Evolutionary conservation across 2,113 vertebrate species (phyloP).

Genomic region (Pachycephala philippinensis): DNA sequence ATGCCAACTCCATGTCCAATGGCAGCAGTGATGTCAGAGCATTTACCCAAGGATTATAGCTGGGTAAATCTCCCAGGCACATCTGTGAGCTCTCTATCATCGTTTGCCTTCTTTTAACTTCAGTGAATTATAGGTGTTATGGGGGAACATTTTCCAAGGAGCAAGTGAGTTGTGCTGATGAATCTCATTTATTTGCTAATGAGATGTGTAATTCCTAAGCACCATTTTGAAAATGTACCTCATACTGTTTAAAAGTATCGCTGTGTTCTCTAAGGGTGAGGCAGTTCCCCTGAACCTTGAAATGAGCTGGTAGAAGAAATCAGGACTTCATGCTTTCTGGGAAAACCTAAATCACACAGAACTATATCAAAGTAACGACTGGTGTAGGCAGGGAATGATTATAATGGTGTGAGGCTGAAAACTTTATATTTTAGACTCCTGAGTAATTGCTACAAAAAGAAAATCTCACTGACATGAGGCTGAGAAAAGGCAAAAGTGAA

Average conservation of each 20-base stretch:
- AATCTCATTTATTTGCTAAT: constrained; percentile 43
- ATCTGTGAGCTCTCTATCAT: background rate
- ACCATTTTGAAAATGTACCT: constrained; percentile 10
- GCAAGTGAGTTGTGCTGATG: background rate
- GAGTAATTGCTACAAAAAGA: background rate
- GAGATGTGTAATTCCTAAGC: constrained; percentile 18
- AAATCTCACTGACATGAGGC: background rate
- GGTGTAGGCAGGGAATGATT: background rate
- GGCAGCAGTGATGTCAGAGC: background rate
- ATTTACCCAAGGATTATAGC: background rate
- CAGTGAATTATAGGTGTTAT: background rate
- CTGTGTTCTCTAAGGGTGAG: background rate
- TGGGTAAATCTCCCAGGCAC: background rate
- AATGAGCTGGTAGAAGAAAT: background rate
- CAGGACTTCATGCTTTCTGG: background rate
- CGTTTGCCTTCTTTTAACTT: background rate
- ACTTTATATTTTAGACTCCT: constrained; percentile 21
- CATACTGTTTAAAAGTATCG: background rate
- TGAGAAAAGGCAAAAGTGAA: background rate
- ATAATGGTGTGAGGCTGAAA: background rate
- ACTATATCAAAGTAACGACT: background rate
- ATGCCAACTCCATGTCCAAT: background rate
- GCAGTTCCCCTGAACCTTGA: background rate
- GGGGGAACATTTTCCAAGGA: background rate
- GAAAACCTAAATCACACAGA: background rate